phyloP scores from a whole-genome alignment of 1,140 invertebrate genomes.

The Leptoteleia sp. region DNA sequence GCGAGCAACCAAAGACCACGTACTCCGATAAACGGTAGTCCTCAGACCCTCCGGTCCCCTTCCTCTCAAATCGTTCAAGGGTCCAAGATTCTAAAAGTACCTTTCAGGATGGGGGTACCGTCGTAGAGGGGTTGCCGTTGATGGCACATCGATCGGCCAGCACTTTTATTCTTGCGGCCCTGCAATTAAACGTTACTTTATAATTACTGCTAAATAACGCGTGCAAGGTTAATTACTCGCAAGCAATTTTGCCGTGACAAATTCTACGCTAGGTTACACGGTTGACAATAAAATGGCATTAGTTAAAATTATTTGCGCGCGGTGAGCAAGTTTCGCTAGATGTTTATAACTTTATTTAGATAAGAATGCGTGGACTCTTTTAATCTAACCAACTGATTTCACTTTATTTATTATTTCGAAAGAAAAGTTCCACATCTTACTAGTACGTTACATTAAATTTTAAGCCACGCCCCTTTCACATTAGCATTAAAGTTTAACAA shows the following conservation, averaged over 20 bases:
- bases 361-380: too few relatives aligned
- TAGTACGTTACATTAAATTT: too few relatives aligned
- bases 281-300: too few relatives aligned
- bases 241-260: neutral
- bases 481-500: too few relatives aligned
- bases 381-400: too few relatives aligned
- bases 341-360: too few relatives aligned
- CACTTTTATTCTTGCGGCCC: conserved; percentile 20
- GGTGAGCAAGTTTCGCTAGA: too few relatives aligned
- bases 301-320: too few relatives aligned
- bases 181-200: conserved; percentile 46
- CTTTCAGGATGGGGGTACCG: conserved; percentile 52
- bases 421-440: too few relatives aligned
- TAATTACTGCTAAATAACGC: conserved; percentile 30
- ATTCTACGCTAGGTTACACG: too few relatives aligned
- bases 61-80: conserved; percentile 48
- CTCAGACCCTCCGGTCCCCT: conserved; percentile 38
- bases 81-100: conserved; percentile 61
- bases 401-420: too few relatives aligned
- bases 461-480: too few relatives aligned
- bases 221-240: conserved; percentile 17
- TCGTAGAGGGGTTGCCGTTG: conserved; percentile 45
- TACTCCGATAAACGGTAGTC: conserved; percentile 58
- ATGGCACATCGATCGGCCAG: conserved; percentile 52
- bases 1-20: conserved; percentile 45